These are phyloP conservation scores for Peromyscus eremicus DNA, from an alignment of 2,797 vertebrate species.

Conservation along the genomic window DNA sequence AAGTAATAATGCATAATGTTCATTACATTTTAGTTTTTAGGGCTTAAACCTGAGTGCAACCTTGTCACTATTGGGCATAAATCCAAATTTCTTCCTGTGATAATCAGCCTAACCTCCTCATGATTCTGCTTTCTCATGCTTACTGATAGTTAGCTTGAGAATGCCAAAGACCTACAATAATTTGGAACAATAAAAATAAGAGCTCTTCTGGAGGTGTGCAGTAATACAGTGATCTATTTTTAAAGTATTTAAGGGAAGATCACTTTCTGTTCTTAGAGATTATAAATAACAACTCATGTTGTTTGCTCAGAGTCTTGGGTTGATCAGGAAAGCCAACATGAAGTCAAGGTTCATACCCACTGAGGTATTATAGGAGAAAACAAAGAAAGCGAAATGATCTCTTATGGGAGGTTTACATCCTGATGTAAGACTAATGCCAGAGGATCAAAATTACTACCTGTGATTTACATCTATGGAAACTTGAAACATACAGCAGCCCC, in stretches of 20 bases:
- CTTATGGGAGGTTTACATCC: not conserved
- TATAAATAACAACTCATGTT: not conserved
- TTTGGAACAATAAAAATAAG: not conserved
- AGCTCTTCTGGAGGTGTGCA: constrained; percentile 2
- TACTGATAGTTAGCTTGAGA: not conserved
- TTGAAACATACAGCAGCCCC: not conserved
- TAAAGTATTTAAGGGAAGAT: not conserved
- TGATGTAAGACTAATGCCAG: not conserved
- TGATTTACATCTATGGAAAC: not conserved
- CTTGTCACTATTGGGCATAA: not conserved
- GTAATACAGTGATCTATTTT: not conserved
- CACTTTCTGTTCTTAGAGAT: not conserved
- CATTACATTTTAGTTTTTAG: not conserved
- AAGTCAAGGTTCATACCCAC: not conserved
- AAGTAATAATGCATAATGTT: constrained; percentile 3
- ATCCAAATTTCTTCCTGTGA: not conserved
- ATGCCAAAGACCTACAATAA: constrained; percentile 22
- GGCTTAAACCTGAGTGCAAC: not conserved
- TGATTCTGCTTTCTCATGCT: not conserved
- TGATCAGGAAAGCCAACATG: not conserved
- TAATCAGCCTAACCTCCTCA: not conserved
- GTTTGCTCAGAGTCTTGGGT: not conserved
- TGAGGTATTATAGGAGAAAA: not conserved
- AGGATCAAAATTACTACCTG: not conserved
- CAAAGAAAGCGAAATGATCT: not conserved